Conservation (phyloP, 2,113 vertebrate species). For the Empidonax alnorum region DNA sequence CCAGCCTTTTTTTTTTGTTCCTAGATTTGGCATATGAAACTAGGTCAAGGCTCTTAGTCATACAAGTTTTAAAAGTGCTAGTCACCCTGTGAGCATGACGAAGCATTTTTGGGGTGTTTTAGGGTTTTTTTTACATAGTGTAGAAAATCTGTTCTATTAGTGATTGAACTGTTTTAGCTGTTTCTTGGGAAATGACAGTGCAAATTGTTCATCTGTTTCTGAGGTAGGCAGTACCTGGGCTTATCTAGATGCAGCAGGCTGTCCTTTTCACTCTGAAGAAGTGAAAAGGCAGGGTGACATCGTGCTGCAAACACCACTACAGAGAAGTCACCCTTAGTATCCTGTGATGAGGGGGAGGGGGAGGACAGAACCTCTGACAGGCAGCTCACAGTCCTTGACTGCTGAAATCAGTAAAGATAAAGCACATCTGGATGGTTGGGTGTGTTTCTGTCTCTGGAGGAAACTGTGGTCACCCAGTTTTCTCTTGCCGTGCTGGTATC, state of each 20-base stretch:
- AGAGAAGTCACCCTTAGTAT: neutral
- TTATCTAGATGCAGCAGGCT: neutral
- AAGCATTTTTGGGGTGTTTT: neutral
- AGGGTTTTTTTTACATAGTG: neutral
- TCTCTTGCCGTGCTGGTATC: neutral
- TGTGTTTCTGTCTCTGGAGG: neutral
- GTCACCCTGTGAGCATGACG: neutral
- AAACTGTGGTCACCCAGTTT: neutral
- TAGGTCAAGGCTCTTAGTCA: neutral
- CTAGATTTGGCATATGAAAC: neutral
- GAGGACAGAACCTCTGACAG: neutral
- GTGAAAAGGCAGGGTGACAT: neutral
- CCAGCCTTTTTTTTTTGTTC: neutral
- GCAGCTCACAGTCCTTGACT: neutral
- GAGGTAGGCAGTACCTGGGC: neutral
- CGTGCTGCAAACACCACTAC: fast-evolving
- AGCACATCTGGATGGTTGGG: neutral
- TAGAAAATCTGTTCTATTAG: neutral
- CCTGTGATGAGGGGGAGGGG: neutral
- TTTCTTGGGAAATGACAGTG: neutral
- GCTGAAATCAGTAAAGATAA: neutral
- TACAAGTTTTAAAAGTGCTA: neutral
- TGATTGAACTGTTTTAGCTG: neutral
- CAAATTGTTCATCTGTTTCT: neutral
- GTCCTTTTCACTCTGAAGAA: neutral